Base-by-base conservation (phyloP, 64 coral and sea anemone species). In the Porites lutea region DNA sequence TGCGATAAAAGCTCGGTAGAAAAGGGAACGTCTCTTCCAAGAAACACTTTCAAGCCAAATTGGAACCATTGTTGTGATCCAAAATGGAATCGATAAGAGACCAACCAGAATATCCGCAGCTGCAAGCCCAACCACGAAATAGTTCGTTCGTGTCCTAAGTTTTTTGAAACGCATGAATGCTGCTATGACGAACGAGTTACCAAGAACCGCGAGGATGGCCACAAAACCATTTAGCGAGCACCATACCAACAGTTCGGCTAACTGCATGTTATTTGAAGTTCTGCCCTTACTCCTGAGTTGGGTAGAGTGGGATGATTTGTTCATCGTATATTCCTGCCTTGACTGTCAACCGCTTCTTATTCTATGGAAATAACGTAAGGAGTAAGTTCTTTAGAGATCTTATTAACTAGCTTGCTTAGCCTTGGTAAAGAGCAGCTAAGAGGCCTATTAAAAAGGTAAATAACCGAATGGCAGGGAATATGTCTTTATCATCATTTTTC, bases 31-130 rank as follows among this genome's bases (percentile, higher is more conserved):
- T 3, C 76, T 23, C 4, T 86, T 71, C 83, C 89, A 92, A 12
- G 52, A 50, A n/a, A 88, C 87, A 60, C 43, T 92, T 44, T 63
- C 58, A 54, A 69, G 66, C 81, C 74, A 96, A 85, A 75, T 79
- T 18, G 75, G 82, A 44, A 77, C n/a, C 48, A 83, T 53, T 19
- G 78, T 92, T 71, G 82, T 77, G 0, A 92, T 74, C 94, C 94
- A 96, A 82, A 96, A 88, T 15, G 94, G 90, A 3, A 96, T 77
- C 12, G 94, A 96, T 46, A 96, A 71, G 50, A 84, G 58, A 8
- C 94, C 89, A 18, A 96, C 94, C 21, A 96, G n/a, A 23, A 84
- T 74, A 58, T 96, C 94, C 2, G 94, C 89, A 68, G 88, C 79
- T 14, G 94, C 90, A 3, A 96, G 77, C 48, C 90, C 88, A 58